Percentiles rank a stretch among this genome's conserved stretches.
These are phyloP conservation scores for Trichechus manatus DNA, from an alignment of 2,113 vertebrate species.

Conservation along the genomic window DNA sequence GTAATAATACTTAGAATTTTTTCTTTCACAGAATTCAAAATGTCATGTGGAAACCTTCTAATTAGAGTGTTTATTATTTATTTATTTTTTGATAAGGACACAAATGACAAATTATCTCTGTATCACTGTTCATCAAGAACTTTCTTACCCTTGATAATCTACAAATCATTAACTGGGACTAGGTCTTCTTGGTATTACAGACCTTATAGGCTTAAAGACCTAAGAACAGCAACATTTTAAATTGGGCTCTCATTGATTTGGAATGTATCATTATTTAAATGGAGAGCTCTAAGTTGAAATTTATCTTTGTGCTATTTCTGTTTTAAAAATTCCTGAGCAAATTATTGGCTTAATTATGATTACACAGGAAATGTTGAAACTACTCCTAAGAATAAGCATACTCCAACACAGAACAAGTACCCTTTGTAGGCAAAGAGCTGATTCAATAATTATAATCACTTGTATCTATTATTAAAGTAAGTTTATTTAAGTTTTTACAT, in stretches of 20 bases:
- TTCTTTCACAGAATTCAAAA: constrained; percentile 21
- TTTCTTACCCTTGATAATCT: neutral
- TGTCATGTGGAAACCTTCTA: neutral
- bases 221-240: constrained; percentile 37
- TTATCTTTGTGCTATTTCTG: constrained; percentile 52
- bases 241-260: constrained; percentile 44
- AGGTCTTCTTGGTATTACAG: neutral
- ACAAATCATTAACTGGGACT: neutral
- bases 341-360: constrained; percentile 61
- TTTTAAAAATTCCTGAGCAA: constrained; percentile 2
- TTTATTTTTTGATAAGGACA: neutral
- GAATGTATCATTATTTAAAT: neutral
- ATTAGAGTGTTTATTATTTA: constrained; percentile 2
- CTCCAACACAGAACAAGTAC: neutral
- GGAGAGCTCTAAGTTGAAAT: neutral
- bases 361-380: constrained; percentile 46
- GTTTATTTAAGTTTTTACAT: constrained; percentile 32
- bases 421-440: constrained; percentile 45
- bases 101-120: neutral
- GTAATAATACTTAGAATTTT: neutral
- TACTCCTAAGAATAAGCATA: constrained; percentile 39
- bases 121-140: neutral
- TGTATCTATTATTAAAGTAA: constrained; percentile 44
- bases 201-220: neutral
- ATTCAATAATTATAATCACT: constrained; percentile 59